These are phyloP conservation scores for Egretta garzetta DNA, from an alignment of 2,113 vertebrate species.

Conservation along the genomic window DNA sequence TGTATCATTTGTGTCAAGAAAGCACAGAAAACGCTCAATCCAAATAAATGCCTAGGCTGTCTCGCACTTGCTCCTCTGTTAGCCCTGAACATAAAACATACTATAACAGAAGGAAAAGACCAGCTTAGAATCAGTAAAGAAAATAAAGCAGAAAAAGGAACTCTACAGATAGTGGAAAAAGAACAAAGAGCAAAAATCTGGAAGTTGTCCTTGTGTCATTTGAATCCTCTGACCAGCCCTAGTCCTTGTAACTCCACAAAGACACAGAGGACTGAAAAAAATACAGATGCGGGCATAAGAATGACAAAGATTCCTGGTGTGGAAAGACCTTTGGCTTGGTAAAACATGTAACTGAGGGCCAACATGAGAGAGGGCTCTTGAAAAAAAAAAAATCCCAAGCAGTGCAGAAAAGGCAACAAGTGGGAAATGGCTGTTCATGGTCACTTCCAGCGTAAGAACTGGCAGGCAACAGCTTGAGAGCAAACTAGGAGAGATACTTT, in stretches of 20 bases:
- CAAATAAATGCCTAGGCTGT: not conserved
- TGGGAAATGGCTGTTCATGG: not conserved
- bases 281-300: not conserved
- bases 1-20: not conserved
- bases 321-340: not conserved
- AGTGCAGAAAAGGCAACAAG: not conserved
- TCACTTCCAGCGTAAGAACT: not conserved
- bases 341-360: not conserved
- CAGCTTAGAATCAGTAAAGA: not conserved
- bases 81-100: not conserved
- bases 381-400: not conserved
- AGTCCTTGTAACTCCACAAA: not conserved
- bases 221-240: not conserved
- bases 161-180: not conserved
- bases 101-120: not conserved
- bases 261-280: not conserved
- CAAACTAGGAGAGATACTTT: not conserved
- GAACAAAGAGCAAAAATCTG: not conserved
- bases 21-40: not conserved
- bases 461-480: not conserved
- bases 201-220: not conserved
- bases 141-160: not conserved
- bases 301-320: not conserved
- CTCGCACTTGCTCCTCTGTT: not conserved
- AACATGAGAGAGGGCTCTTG: not conserved